Percentiles rank a stretch among this genome's conserved stretches.
Evolutionary conservation across 2,797 vertebrate species (phyloP).

Genomic region (Anabas testudineus): DNA sequence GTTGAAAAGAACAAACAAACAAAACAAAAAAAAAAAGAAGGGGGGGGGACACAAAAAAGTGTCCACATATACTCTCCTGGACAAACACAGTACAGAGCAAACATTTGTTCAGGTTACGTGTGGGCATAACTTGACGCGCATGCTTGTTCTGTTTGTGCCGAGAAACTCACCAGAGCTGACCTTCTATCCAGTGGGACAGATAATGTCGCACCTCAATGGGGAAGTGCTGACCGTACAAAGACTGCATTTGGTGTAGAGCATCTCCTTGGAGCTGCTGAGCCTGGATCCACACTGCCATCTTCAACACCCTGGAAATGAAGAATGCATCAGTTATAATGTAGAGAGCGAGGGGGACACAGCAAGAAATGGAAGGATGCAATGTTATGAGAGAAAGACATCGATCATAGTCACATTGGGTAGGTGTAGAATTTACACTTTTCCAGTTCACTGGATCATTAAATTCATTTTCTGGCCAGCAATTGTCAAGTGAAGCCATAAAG

Average conservation of each 20-base stretch:
- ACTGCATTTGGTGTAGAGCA: conserved; percentile 97
- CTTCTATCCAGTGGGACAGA: conserved; percentile 92
- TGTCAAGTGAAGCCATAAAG: neutral
- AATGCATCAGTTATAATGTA: neutral
- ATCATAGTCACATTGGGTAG: neutral
- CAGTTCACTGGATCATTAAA: neutral
- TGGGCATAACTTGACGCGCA: neutral
- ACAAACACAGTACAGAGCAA: conserved; percentile 11
- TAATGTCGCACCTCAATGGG: conserved; percentile 98
- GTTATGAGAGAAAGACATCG: neutral
- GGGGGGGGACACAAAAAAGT: neutral
- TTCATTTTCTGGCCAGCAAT: neutral
- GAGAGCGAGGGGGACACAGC: neutral
- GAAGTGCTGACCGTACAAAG: conserved; percentile 97
- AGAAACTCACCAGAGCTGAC: conserved; percentile 89
- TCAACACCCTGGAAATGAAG: conserved; percentile 77
- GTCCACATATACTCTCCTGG: neutral
- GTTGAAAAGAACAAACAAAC: conserved; percentile 1
- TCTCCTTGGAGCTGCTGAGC: conserved; percentile 98
- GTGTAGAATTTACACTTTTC: conserved; percentile 7
- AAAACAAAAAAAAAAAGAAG: too few species aligned
- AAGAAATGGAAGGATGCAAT: neutral
- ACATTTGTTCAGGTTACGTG: conserved; percentile 14
- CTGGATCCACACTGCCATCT: conserved; percentile 96
- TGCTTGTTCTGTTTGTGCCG: neutral